phyloP scores from a whole-genome alignment of 2,113 vertebrate genomes.

The Dryoscopus gambensis region DNA sequence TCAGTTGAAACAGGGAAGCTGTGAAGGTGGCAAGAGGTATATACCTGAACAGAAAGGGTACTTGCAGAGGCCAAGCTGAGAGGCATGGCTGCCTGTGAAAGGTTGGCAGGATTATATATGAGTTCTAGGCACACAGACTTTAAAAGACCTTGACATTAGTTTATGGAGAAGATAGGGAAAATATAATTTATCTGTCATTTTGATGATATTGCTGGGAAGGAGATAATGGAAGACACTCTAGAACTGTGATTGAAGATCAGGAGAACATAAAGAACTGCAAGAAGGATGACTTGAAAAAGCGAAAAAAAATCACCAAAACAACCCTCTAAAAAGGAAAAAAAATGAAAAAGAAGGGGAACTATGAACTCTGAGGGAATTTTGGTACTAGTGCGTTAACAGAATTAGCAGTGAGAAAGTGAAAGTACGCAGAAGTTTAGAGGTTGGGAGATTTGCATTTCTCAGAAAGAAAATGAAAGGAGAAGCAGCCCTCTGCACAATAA shows the following conservation, averaged over 20 bases:
- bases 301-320: not conserved
- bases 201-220: not conserved
- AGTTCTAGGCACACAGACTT: not conserved
- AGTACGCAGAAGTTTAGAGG: not conserved
- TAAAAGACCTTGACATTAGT: not conserved
- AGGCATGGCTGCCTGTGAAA: not conserved
- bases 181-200: not conserved
- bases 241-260: not conserved
- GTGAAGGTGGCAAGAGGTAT: not conserved
- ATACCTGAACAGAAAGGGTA: not conserved
- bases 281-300: not conserved
- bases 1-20: not conserved
- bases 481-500: not conserved
- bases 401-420: slow-evolving; percentile 28
- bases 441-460: not conserved
- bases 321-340: not conserved
- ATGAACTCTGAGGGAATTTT: not conserved
- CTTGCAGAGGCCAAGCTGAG: not conserved
- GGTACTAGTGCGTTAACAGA: not conserved
- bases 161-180: not conserved
- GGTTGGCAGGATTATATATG: not conserved
- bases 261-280: not conserved
- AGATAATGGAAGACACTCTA: not conserved
- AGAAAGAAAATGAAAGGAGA: slow-evolving; percentile 51
- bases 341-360: not conserved